A percentile compares a stretch with the other conserved stretches of the same genome.
phyloP scores from a whole-genome alignment of 2,888 invertebrate genomes.

The Dorcus parallelipipedus region DNA sequence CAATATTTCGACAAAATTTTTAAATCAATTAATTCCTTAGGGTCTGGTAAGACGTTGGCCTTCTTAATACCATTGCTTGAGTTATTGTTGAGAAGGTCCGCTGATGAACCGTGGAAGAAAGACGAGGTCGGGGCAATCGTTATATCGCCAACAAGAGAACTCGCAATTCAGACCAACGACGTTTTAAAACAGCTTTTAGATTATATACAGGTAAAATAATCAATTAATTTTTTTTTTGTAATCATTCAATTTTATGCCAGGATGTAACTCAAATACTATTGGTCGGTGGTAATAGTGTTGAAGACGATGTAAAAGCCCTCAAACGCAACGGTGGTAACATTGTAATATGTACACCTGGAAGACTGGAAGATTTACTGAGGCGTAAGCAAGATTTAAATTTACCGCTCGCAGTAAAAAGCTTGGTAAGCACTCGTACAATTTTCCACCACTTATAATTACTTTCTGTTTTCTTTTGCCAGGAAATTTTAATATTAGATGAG shows the following conservation, averaged over 20 bases:
- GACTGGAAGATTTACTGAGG: conserved; percentile 81
- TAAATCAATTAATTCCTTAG: conserved; percentile 43
- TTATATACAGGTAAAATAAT: conserved; percentile 46
- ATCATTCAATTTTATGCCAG: conserved; percentile 24
- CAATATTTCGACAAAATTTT: not conserved
- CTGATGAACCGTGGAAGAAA: conserved; percentile 62
- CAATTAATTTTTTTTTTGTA: not conserved
- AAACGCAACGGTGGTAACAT: conserved; percentile 74
- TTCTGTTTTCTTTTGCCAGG: conserved; percentile 51
- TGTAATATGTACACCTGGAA: conserved; percentile 91
- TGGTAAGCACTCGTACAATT: conserved; percentile 55
- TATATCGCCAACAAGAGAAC: conserved; percentile 92
- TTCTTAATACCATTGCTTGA: conserved; percentile 92
- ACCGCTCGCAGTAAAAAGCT: conserved; percentile 68
- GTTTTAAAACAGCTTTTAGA: conserved; percentile 55
- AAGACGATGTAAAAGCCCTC: conserved; percentile 69
- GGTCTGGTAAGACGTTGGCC: conserved; percentile 96
- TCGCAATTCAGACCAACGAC: conserved; percentile 85
- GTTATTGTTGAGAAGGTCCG: conserved; percentile 65
- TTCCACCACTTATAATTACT: not conserved
- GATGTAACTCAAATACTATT: conserved; percentile 59
- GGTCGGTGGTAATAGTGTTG: conserved; percentile 80
- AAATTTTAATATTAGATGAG: conserved; percentile 92
- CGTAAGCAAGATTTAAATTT: conserved; percentile 69
- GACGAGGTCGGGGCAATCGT: conserved; percentile 84